These are phyloP conservation scores for Cataglyphis cursor DNA, from an alignment of 2,888 invertebrate species.

Conservation along the genomic window DNA sequence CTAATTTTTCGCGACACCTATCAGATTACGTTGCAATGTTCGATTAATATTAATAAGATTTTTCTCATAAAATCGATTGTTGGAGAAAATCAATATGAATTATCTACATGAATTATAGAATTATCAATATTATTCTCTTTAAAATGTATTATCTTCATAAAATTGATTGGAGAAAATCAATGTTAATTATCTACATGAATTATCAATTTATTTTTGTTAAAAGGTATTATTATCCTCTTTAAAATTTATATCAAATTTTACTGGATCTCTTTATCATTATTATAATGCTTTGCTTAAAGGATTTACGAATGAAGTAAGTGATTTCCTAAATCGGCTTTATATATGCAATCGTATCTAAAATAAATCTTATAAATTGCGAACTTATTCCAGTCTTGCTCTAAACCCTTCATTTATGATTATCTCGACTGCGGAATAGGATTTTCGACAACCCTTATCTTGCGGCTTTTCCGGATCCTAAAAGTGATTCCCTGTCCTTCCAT, in stretches of 20 bases:
- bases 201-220: neutral
- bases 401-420: neutral
- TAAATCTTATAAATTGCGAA: neutral
- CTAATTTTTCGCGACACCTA: conserved; percentile 19
- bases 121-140: neutral
- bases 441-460: conserved; percentile 16
- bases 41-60: neutral
- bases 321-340: conserved; percentile 3
- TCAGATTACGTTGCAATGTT: conserved; percentile 1
- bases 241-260: neutral
- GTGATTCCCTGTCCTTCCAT: neutral
- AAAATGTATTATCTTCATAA: neutral
- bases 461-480: neutral
- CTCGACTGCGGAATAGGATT: neutral
- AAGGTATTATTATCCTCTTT: neutral
- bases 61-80: neutral
- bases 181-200: neutral
- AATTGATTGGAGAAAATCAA: neutral
- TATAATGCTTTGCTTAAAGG: neutral
- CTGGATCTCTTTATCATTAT: neutral
- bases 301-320: neutral
- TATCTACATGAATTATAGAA: neutral
- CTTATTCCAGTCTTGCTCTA: neutral
- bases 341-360: neutral
- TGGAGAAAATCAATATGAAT: neutral